phyloP scores from a whole-genome alignment of 2,113 vertebrate species.

The Poeciliopsis turrubarensis region DNA sequence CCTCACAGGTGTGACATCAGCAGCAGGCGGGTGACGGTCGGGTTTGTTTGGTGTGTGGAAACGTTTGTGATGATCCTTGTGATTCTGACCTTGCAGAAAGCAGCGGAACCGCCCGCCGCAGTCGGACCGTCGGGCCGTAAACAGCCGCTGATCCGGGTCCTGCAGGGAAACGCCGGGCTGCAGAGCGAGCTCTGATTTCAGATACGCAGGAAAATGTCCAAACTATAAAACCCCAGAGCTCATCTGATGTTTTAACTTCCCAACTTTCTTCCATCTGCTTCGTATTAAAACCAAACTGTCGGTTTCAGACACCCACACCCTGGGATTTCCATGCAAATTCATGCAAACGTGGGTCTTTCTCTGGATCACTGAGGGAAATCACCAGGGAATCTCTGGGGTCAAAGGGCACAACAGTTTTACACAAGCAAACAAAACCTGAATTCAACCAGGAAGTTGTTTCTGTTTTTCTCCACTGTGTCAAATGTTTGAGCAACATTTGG shows the following conservation, averaged over 20 bases:
- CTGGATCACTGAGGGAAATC: neutral
- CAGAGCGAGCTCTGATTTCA: slow-evolving; percentile 23
- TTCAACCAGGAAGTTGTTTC: too few species aligned
- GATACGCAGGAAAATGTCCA: neutral
- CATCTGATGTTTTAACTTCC: neutral
- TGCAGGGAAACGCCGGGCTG: neutral
- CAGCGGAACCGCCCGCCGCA: neutral
- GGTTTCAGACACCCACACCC: neutral
- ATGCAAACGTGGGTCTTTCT: neutral
- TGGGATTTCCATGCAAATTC: neutral
- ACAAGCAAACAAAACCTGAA: too few species aligned
- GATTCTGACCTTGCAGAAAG: slow-evolving; percentile 5
- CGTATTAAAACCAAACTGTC: neutral
- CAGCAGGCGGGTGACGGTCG: neutral
- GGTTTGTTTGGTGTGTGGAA: slow-evolving; percentile 7
- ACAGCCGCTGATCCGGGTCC: slow-evolving; percentile 20
- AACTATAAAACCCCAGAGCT: neutral
- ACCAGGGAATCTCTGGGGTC: neutral
- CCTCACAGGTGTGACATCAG: slow-evolving; percentile 16
- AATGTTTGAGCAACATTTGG: too few species aligned
- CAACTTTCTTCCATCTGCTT: neutral
- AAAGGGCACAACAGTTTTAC: neutral
- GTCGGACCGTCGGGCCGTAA: slow-evolving; percentile 2
- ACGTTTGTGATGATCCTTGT: neutral
- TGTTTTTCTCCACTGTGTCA: too few species aligned